Evolutionary conservation across 2,113 vertebrate species (phyloP).

Genomic region (Megatriorchis doriae): DNA sequence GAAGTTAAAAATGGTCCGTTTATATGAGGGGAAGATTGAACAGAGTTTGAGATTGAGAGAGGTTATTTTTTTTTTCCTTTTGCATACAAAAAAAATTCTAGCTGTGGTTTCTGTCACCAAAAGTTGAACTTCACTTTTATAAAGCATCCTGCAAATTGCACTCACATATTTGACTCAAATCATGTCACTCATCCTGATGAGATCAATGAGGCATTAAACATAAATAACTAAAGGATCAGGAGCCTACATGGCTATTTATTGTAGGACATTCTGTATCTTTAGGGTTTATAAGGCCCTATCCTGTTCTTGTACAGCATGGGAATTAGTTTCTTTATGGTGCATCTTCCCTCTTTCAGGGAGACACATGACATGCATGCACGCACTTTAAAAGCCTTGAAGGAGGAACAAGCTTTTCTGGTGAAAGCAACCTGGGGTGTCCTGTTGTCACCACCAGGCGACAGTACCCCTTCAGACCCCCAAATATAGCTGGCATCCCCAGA

Average conservation of each 20-base stretch:
- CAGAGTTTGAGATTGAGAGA: neutral
- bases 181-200: neutral
- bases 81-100: neutral
- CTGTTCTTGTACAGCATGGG: neutral
- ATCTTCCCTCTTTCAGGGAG: neutral
- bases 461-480: neutral
- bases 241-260: neutral
- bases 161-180: neutral
- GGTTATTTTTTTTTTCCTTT: neutral
- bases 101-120: neutral
- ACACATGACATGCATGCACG: rapidly evolving
- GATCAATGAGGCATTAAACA: neutral
- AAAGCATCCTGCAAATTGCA: neutral
- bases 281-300: neutral
- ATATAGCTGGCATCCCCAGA: neutral
- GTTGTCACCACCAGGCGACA: neutral
- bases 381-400: neutral
- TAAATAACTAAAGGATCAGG: neutral
- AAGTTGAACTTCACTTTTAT: neutral
- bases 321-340: neutral
- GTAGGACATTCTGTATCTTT: neutral
- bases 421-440: neutral
- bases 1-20: neutral
- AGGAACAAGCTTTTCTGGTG: neutral
- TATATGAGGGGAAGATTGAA: neutral